Evolutionary conservation across 2,888 invertebrate genomes (phyloP), one percentile per base, ranked within the genome.

Genomic region (Cyaniris semiargus): DNA sequence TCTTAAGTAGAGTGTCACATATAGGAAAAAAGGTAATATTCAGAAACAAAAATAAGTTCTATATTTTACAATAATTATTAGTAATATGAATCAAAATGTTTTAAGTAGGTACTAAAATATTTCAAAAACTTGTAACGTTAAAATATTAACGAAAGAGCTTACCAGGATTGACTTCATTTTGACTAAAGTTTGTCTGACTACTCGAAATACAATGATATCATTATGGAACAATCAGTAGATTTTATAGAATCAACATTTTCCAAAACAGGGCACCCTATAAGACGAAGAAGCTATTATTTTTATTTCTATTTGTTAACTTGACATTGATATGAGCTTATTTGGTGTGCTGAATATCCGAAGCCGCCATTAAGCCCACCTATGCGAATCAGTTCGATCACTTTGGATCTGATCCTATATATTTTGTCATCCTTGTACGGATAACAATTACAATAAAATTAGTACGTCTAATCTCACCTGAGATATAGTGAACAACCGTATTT

Each of bases 261-360:
- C 80, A 87, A 89, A 90, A 85, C 85, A 84, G 84, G 86, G 82
- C 82, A 82, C 86, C 84, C 84, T 85, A 87, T 86, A 88, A 85
- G 86, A 85, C 87, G 85, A 88, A 90, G 92, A 92, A 92, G 90
- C 87, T 83, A 93, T 93, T 92, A 91, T 86, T 87, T 81, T 80
- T 70, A 76, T 56, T 80, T 80, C 74, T 80, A 77, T 88, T 88
- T 87, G 88, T 89, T 87, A 85, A 83, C 84, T 82, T 89, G 89
- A 85, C 88, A 89, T 92, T 91, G 87, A 83, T 81, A 81, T 79
- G 80, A 81, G 83, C 90, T 83, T 90, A 89, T 91, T 89, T 89
- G 90, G 92, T 81, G 81, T 82, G 84, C 79, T 81, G 80, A 79
- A 87, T 86, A 87, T 89, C 89, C 89, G 86, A 89, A 89, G 85